Percentiles rank a stretch among this genome's conserved stretches.
phyloP scores from a whole-genome alignment of 2,797 vertebrate genomes.

The Mormyrops boulengeri region DNA sequence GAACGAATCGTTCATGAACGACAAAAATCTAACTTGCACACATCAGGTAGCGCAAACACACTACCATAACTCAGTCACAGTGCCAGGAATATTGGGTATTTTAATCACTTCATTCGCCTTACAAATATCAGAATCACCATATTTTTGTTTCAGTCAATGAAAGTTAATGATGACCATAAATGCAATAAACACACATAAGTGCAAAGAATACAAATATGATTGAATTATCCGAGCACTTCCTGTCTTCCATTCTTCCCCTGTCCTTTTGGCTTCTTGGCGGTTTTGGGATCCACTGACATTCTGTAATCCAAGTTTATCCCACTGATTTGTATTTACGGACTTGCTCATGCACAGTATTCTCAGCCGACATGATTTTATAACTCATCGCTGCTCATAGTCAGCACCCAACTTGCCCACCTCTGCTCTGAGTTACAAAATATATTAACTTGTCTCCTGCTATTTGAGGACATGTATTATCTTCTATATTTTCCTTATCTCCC shows the following conservation, averaged over 20 bases:
- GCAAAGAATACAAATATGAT: not conserved
- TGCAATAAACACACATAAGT: not conserved
- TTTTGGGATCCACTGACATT: not conserved
- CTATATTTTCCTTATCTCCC: slow-evolving; percentile 30
- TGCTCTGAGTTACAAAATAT: slow-evolving; percentile 37
- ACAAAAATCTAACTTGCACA: not conserved
- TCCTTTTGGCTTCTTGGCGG: not conserved
- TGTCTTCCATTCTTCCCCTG: not conserved
- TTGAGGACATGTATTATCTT: slow-evolving; percentile 39
- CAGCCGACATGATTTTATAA: slow-evolving; percentile 19
- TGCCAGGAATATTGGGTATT: not conserved
- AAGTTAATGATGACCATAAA: not conserved
- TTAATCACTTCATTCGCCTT: not conserved
- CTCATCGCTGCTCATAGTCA: slow-evolving; percentile 26
- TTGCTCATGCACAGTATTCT: slow-evolving; percentile 1
- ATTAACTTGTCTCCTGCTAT: slow-evolving; percentile 40
- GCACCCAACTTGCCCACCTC: slow-evolving; percentile 36
- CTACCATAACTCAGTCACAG: not conserved
- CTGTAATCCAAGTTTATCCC: not conserved
- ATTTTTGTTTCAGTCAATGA: not conserved
- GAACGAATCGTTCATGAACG: not conserved
- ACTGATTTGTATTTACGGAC: not conserved
- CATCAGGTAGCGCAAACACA: not conserved
- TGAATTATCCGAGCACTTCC: not conserved
- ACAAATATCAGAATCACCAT: not conserved